Evolutionary conservation across 2,888 invertebrate species (phyloP).

Genomic region (Arenicola marina): DNA sequence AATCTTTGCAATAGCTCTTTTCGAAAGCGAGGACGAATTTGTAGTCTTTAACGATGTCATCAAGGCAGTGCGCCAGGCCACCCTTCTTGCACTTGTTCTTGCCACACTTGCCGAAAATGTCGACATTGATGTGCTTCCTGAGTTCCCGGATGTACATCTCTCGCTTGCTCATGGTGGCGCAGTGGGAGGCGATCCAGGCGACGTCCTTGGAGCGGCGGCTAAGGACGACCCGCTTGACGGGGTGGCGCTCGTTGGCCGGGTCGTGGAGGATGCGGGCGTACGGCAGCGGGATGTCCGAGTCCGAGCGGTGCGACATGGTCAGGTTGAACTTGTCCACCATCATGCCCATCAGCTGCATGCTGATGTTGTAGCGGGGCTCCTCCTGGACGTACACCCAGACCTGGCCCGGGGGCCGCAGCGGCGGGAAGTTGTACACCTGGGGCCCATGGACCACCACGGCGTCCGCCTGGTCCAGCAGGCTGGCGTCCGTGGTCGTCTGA

Average conservation of each 20-base stretch:
- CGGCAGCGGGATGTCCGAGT: conserved; percentile 35
- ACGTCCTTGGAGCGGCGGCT: conserved; percentile 11
- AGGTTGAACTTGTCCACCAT: conserved; percentile 34
- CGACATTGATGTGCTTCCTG: conserved; percentile 31
- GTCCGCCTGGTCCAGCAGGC: conserved; percentile 16
- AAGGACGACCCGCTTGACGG: not conserved
- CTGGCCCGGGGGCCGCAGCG: conserved; percentile 4
- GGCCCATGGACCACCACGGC: conserved; percentile 30
- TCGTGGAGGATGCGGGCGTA: conserved; percentile 23
- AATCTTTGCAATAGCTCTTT: conserved; percentile 35
- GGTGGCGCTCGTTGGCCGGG: too few relatives aligned
- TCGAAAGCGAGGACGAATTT: conserved; percentile 38
- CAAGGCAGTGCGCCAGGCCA: conserved; percentile 3
- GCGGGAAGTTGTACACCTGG: conserved; percentile 7
- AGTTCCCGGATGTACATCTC: conserved; percentile 32
- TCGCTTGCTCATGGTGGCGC: conserved; percentile 29
- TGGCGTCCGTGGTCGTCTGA: conserved; percentile 15
- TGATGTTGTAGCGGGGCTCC: conserved; percentile 13
- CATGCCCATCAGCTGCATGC: conserved; percentile 7
- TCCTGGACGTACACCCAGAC: conserved; percentile 16
- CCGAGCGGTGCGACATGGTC: conserved; percentile 37
- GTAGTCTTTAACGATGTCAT: conserved; percentile 17
- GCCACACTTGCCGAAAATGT: conserved; percentile 38
- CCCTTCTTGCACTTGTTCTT: conserved; percentile 14
- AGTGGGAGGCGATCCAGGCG: conserved; percentile 41